Percentiles rank a stretch among this genome's conserved stretches.
Evolutionary conservation across 2,888 invertebrate genomes (phyloP).

Genomic region (Rhaphigaster nebulosa): DNA sequence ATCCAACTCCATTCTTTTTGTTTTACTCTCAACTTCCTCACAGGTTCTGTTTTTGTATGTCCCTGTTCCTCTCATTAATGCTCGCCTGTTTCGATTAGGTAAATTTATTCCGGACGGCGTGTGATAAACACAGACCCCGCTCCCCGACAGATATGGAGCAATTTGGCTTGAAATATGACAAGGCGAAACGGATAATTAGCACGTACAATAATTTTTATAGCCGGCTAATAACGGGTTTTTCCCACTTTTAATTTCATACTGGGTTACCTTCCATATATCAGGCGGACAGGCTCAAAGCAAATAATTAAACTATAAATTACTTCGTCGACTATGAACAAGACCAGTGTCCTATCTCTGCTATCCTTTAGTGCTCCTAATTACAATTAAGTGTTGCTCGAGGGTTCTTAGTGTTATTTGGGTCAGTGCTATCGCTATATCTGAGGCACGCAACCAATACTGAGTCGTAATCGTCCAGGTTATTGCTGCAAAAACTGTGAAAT

Average conservation of each 20-base stretch:
- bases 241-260: constrained; percentile 54
- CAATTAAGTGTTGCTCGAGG: constrained; percentile 42
- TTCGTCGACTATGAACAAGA: not conserved
- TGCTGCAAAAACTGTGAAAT: constrained; percentile 12
- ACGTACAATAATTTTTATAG: constrained; percentile 54
- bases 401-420: not conserved
- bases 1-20: not conserved
- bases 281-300: constrained; percentile 50
- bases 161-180: constrained; percentile 42
- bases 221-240: constrained; percentile 52
- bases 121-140: constrained; percentile 23
- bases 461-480: not conserved
- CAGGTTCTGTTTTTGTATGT: constrained; percentile 8
- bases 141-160: constrained; percentile 35
- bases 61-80: constrained; percentile 36
- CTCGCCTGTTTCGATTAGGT: constrained; percentile 47
- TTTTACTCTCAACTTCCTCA: not conserved
- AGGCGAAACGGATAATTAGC: constrained; percentile 45
- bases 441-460: constrained; percentile 34
- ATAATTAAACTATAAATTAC: constrained; percentile 53
- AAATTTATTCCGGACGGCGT: constrained; percentile 52
- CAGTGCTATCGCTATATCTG: not conserved
- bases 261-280: constrained; percentile 50
- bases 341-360: constrained; percentile 16
- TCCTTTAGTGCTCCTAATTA: constrained; percentile 38